A percentile compares a stretch with the other conserved stretches of the same genome.
These are phyloP conservation scores for Oostethus manadensis DNA, from an alignment of 2,113 vertebrate genomes.

Conservation along the genomic window DNA sequence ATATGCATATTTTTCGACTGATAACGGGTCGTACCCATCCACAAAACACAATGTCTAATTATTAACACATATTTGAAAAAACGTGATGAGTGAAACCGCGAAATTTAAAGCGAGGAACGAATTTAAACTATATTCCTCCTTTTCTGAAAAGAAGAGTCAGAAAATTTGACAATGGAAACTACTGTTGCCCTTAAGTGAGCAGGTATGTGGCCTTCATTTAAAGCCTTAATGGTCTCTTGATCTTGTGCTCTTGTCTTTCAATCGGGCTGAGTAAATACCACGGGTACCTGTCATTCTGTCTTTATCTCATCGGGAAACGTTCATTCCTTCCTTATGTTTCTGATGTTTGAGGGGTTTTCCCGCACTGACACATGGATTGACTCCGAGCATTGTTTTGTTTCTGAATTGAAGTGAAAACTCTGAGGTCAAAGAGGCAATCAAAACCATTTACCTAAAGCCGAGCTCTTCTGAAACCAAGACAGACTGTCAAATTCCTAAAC, in stretches of 20 bases:
- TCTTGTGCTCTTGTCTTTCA: slow-evolving; percentile 36
- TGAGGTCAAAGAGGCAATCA: slow-evolving; percentile 40
- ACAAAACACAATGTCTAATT: no score
- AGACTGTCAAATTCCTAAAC: slow-evolving; percentile 19
- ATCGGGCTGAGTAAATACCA: slow-evolving; percentile 29
- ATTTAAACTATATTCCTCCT: no score
- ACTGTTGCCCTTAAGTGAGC: slow-evolving; percentile 39
- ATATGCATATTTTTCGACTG: no score
- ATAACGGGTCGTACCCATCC: no score
- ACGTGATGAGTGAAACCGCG: no score
- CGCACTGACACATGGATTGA: slow-evolving; percentile 31
- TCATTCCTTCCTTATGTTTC: slow-evolving; percentile 54
- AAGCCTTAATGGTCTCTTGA: slow-evolving; percentile 33
- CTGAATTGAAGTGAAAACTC: slow-evolving; percentile 11
- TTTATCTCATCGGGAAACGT: slow-evolving; percentile 12
- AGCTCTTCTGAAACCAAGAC: slow-evolving; percentile 16
- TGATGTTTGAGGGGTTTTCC: slow-evolving; percentile 31
- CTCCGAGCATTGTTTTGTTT: slow-evolving; percentile 37
- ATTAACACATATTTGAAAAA: no score
- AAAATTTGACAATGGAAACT: slow-evolving; percentile 19
- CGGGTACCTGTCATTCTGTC: slow-evolving; percentile 41
- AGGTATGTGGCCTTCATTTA: slow-evolving; percentile 35
- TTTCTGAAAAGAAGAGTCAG: no score
- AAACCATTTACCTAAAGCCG: slow-evolving; percentile 31
- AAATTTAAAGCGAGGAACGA: no score